phyloP scores from a whole-genome alignment of 2,888 invertebrate genomes.

The Latheticus oryzae region DNA sequence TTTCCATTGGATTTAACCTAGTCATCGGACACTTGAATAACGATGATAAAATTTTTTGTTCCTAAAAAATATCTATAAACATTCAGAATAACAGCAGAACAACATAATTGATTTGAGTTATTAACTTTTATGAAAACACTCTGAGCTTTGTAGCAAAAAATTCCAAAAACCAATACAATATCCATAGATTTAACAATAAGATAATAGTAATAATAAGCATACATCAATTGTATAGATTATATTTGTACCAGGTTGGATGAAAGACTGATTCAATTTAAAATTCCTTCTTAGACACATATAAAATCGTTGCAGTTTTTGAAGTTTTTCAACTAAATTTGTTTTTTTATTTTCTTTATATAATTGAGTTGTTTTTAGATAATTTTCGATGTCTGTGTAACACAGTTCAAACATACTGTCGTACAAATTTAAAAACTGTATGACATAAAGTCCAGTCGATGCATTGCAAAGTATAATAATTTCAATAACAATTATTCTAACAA shows the following conservation, averaged over 20 bases:
- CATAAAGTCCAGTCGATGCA: slow-evolving; percentile 2
- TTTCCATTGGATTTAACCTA: background rate
- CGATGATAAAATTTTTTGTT: background rate
- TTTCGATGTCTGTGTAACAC: slow-evolving; percentile 5
- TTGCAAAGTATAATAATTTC: slow-evolving; percentile 14
- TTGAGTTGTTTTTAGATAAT: background rate
- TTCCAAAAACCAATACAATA: slow-evolving; percentile 1
- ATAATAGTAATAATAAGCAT: slow-evolving; percentile 6
- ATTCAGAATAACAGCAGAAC: background rate
- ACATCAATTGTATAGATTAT: slow-evolving; percentile 7
- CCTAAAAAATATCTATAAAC: background rate
- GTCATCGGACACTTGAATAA: slow-evolving; percentile 2
- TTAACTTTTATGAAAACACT: background rate
- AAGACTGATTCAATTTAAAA: slow-evolving; percentile 11
- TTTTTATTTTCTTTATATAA: no score
- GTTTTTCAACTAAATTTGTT: background rate
- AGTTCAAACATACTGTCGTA: slow-evolving; percentile 5
- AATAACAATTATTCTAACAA: slow-evolving; percentile 5
- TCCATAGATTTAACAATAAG: slow-evolving; percentile 8
- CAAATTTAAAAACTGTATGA: slow-evolving; percentile 3
- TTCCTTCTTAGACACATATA: slow-evolving; percentile 11
- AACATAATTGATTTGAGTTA: background rate
- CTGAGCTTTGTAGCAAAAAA: slow-evolving; percentile 9
- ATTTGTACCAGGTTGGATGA: background rate
- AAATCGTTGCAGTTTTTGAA: slow-evolving; percentile 8